These are phyloP conservation scores for Machimus rusticus DNA, from an alignment of 2,888 invertebrate species.

Conservation along the genomic window DNA sequence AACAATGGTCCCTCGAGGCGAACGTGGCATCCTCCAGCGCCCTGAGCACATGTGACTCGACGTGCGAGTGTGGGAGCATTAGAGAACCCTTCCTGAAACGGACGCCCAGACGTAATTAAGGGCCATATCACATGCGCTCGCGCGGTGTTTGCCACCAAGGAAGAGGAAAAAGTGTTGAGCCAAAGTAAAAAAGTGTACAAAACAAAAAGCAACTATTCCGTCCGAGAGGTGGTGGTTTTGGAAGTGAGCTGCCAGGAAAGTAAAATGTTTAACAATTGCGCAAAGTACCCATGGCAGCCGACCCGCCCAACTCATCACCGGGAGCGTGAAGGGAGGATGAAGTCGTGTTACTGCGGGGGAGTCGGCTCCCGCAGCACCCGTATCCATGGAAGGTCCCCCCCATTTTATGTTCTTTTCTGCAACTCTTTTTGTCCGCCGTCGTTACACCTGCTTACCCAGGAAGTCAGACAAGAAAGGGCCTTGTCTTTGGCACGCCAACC, in stretches of 20 bases:
- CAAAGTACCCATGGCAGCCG: not conserved
- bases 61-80: not conserved
- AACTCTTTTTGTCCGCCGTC: not conserved
- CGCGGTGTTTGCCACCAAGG: not conserved
- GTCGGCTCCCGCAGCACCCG: not conserved
- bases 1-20: not conserved
- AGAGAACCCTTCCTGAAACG: not conserved
- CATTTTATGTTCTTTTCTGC: not conserved
- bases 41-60: not conserved
- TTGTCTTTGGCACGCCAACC: not conserved
- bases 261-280: constrained; percentile 3
- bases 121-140: not conserved
- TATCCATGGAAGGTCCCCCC: not conserved
- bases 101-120: not conserved
- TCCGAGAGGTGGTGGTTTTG: not conserved
- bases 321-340: not conserved
- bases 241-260: constrained; percentile 16
- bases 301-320: not conserved
- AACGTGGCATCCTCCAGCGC: not conserved
- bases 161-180: not conserved
- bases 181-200: not conserved
- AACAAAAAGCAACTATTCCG: not conserved
- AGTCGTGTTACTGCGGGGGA: not conserved
- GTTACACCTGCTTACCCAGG: constrained; percentile 3
- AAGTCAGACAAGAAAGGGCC: constrained; percentile 1